Base-by-base conservation (phyloP, 2,888 invertebrate genomes). In the Xylota sylvarum region DNA sequence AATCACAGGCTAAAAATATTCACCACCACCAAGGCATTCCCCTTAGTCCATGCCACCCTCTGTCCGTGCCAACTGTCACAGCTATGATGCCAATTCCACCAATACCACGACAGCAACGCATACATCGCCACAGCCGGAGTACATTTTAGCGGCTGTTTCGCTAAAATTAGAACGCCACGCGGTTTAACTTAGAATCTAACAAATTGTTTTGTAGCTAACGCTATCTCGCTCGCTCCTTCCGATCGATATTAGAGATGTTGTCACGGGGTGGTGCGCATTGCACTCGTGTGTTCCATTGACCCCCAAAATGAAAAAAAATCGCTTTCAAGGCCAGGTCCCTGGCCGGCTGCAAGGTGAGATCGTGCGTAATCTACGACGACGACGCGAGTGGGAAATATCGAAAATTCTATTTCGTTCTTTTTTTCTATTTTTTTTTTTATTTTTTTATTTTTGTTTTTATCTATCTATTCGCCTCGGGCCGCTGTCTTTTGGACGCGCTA, bases 201-300 rank as follows among this genome's bases (percentile, higher is more conserved):
- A 17, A 30, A 17, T 62, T 64, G 48, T 55, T 77, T 14, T 65
- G n/a, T n/a, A n/a, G n/a, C n/a, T n/a, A n/a, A n/a, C n/a, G 35
- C 40, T 62, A 4, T 76, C 72, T 46, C 50, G 65, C 10, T 73
- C 65, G 14, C 56, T 48, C 80, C 14, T 19, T 65, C 56, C 37
- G 14, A 64, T 73, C 55, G 62, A 35, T 74, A 69, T 56, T 40
- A 69, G 67, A 35, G 80, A 85, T 62, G 50, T 64, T 79, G 79
- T 80, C 85, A 81, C 60, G 72, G 65, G 76, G 72, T 65, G 76
- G 43, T 69, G 81, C 70, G 69, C 65, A 81, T 81, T 86, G 85
- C 85, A 86, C 72, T 81, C 67, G 81, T 72, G 67, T 77, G 85
- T 86, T 86, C 81, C 85, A 86, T 86, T 86, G 85, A 86, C 85